Conservation (phyloP, 2,113 vertebrate species). For the Apodemus speciosus region DNA sequence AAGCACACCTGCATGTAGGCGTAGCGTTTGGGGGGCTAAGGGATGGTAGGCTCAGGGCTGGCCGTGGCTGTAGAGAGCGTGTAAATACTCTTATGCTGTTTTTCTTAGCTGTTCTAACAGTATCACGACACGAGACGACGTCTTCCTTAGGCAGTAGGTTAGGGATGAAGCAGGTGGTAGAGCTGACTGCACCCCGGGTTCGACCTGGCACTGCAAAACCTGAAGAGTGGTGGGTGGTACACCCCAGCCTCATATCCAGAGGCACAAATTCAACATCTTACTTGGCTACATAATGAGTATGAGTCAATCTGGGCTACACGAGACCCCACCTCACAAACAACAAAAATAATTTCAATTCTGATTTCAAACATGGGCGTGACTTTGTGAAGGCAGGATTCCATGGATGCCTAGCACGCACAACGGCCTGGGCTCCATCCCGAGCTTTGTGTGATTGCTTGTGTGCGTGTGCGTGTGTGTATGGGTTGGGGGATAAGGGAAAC, state of each 20-base stretch:
- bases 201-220: no score
- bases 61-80: not conserved
- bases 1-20: no score
- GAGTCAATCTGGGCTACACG: not conserved
- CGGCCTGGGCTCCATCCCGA: not conserved
- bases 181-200: no score
- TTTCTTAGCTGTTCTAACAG: constrained; percentile 12
- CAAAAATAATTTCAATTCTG: not conserved
- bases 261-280: not conserved
- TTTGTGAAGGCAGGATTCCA: not conserved
- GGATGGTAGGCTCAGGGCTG: not conserved
- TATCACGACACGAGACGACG: not conserved
- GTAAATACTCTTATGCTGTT: no score
- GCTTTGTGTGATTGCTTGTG: not conserved
- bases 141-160: constrained; percentile 25
- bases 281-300: not conserved
- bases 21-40: not conserved
- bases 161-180: not conserved
- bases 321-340: not conserved
- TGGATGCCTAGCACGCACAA: no score
- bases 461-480: no score
- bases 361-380: not conserved
- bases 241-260: not conserved
- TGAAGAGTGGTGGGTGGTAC: not conserved
- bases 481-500: no score